Evolutionary conservation across 2,888 invertebrate species (phyloP).

Genomic region (Chorisops tibialis): DNA sequence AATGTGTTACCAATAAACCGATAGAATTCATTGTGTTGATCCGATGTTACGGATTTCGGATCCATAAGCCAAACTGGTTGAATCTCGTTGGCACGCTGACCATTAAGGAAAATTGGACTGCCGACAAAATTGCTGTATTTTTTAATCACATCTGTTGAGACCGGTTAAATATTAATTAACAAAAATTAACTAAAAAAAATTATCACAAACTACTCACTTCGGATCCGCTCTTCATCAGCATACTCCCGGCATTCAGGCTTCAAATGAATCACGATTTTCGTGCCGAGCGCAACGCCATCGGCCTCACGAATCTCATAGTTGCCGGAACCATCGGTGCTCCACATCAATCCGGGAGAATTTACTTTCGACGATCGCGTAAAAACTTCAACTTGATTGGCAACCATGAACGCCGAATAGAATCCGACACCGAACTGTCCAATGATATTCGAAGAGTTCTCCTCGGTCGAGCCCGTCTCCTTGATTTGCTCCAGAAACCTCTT

Average conservation of each 20-base stretch:
- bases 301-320: constrained; percentile 85
- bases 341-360: constrained; percentile 71
- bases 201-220: constrained; percentile 53
- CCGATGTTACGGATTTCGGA: constrained; percentile 76
- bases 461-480: constrained; percentile 61
- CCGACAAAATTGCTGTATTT: constrained; percentile 98
- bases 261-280: constrained; percentile 87
- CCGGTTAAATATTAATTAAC: no score
- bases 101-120: constrained; percentile 87
- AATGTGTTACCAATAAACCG: constrained; percentile 81
- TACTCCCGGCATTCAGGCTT: constrained; percentile 86
- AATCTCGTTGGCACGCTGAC: constrained; percentile 82
- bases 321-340: constrained; percentile 90
- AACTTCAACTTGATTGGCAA: constrained; percentile 91
- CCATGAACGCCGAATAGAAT: constrained; percentile 97
- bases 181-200: no score
- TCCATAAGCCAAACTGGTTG: constrained; percentile 93
- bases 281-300: constrained; percentile 81
- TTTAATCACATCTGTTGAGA: constrained; percentile 68
- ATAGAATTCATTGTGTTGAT: constrained; percentile 92
- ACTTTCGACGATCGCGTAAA: constrained; percentile 70
- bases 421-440: constrained; percentile 99
- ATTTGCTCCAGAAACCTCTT: constrained; percentile 87
- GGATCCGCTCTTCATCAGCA: constrained; percentile 79
- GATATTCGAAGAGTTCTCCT: constrained; percentile 68